phyloP scores from a whole-genome alignment of 2,797 vertebrate species.

The Orestias chungarensis region DNA sequence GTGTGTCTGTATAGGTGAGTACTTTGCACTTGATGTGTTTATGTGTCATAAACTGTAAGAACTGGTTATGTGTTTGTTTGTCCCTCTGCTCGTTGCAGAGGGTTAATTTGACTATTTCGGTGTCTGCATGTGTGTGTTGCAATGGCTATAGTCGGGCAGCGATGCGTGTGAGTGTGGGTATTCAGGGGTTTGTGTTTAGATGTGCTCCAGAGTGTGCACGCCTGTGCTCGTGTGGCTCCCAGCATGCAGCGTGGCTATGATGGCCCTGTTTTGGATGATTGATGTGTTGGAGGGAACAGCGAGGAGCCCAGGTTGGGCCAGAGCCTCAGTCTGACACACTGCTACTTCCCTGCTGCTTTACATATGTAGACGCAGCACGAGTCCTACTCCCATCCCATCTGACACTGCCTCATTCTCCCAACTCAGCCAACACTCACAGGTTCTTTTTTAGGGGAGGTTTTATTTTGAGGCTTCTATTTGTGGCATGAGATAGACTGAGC shows the following conservation, averaged over 20 bases:
- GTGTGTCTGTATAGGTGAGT: slow-evolving; percentile 14
- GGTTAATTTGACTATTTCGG: slow-evolving; percentile 20
- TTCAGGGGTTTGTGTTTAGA: slow-evolving; percentile 34
- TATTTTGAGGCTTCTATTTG: slow-evolving; percentile 47
- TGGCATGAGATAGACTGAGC: slow-evolving; percentile 16
- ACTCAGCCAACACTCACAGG: slow-evolving; percentile 57
- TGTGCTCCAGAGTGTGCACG: slow-evolving; percentile 25
- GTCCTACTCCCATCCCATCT: slow-evolving; percentile 66
- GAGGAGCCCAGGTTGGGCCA: slow-evolving; percentile 79
- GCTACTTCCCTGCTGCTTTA: slow-evolving; percentile 82
- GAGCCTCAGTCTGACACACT: slow-evolving; percentile 76
- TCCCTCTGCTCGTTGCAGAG: slow-evolving; percentile 12
- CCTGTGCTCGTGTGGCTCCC: slow-evolving; percentile 57
- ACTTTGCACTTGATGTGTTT: slow-evolving; percentile 32
- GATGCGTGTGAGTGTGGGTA: slow-evolving; percentile 7
- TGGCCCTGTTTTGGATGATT: slow-evolving; percentile 81
- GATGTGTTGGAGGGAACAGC: slow-evolving; percentile 77
- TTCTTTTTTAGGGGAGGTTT: slow-evolving; percentile 50
- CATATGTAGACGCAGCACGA: slow-evolving; percentile 85
- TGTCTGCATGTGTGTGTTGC: slow-evolving; percentile 1
- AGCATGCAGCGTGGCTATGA: slow-evolving; percentile 68
- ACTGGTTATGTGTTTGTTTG: slow-evolving; percentile 11
- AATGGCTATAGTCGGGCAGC: neutral
- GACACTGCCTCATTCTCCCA: slow-evolving; percentile 59
- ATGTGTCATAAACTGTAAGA: slow-evolving; percentile 21